Evolutionary conservation across 2,888 invertebrate genomes (phyloP).

Genomic region (Synanthedon andrenaeformis): DNA sequence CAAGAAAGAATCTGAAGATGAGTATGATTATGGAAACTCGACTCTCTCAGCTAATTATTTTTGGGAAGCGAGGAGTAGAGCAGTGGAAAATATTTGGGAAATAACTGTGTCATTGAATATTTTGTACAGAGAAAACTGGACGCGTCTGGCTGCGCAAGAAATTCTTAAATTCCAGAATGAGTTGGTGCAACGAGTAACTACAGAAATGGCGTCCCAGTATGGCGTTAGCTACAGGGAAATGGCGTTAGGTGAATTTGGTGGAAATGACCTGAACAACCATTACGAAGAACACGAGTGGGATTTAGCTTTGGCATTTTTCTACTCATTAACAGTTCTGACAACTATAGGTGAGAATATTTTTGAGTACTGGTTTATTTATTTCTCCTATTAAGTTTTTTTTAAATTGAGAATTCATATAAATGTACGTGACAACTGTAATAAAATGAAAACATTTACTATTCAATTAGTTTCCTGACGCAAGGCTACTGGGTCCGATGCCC

Average conservation of each 20-base stretch:
- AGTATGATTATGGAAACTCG: constrained; percentile 48
- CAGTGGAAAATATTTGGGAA: constrained; percentile 92
- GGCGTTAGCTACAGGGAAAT: constrained; percentile 65
- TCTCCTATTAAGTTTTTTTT: not conserved
- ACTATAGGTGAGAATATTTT: constrained; percentile 81
- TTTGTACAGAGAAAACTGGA: constrained; percentile 91
- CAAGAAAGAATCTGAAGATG: constrained; percentile 50
- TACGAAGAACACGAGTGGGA: constrained; percentile 84
- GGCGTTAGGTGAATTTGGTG: constrained; percentile 60
- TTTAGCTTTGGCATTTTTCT: constrained; percentile 91
- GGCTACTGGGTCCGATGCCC: too few species aligned
- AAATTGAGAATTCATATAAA: not conserved
- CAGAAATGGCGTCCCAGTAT: constrained; percentile 78
- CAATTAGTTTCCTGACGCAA: not conserved
- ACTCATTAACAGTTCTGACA: constrained; percentile 93
- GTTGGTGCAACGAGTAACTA: constrained; percentile 81
- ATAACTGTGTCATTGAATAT: constrained; percentile 90
- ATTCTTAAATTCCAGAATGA: constrained; percentile 87
- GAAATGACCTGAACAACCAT: constrained; percentile 47
- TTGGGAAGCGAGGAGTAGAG: constrained; percentile 65
- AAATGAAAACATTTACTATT: not conserved
- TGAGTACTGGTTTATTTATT: not conserved
- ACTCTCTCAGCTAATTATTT: constrained; percentile 60
- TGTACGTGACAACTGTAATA: too few species aligned
- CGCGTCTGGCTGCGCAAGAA: constrained; percentile 81